Evolutionary conservation across 2,797 vertebrate species (phyloP), one percentile per base, ranked within the genome.

Genomic region (Arnoldichthys spilopterus): DNA sequence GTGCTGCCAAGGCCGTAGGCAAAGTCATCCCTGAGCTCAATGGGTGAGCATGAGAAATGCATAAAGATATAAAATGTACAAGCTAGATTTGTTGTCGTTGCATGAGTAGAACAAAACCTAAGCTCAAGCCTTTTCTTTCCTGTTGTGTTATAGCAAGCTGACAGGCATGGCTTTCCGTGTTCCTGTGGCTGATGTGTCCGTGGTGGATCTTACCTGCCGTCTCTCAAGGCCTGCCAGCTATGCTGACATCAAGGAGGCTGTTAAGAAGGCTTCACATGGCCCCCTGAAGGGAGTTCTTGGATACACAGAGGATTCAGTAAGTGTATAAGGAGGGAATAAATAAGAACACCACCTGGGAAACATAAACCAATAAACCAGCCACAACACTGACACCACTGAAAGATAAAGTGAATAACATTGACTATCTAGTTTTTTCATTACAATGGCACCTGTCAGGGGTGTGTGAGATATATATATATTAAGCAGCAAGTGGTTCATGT

Each of bases 101-200:
- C 28, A n/a, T 5, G 0, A 47, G 34, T 8, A 18, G 43, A 78
- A 78, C 32, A 7, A 43, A 53, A 53, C n/a, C 24, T 22, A 4
- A 56, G 9, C 1, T 43, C 2, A 13, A 51, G 34, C 13, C 1
- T 45, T 45, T 22, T 7, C 16, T 77, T 22, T 77, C 22, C 81
- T 20, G 8, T 24, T n/a, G 24, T 30, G 20, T 56, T 61, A 3
- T 81, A 97, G 96, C 64, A 96, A 96, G 90, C 88, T 97, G 88
- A 97, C 96, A 0, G 96, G 96, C 79, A 97, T 97, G 96, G 96
- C 96, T 0, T 97, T 97, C 94, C 92, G 95, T 81, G 95, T 96
- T 76, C 96, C 96, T 5, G 95, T 95, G 26, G 85, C 93, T 0
- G 94, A 97, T 0, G 96, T 97, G 78, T 97, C 96, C 0, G 96